Conservation (phyloP, 2,113 vertebrate species). For the Charadrius vociferus region DNA sequence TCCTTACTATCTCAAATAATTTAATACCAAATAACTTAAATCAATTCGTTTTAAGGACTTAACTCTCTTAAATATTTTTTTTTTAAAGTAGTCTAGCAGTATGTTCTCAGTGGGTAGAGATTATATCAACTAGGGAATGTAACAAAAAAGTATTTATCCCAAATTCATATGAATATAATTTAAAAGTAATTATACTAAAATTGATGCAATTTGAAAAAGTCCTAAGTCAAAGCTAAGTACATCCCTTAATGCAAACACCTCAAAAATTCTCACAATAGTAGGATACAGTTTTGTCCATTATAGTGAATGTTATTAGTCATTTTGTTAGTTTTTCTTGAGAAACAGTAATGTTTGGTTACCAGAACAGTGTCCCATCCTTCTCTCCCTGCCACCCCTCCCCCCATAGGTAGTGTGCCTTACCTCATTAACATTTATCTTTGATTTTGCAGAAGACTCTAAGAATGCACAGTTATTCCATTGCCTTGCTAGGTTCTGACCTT, state of each 20-base stretch:
- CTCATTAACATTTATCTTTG: slow-evolving; percentile 99
- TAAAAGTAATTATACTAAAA: background rate
- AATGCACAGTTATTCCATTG: slow-evolving; percentile 98
- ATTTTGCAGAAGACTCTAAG: slow-evolving; percentile 97
- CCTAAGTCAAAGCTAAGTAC: background rate
- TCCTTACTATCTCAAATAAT: background rate
- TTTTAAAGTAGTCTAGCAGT: background rate
- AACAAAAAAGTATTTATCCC: background rate
- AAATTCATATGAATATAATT: background rate
- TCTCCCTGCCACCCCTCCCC: background rate
- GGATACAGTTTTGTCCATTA: background rate
- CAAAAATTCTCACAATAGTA: background rate
- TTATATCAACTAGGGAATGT: background rate
- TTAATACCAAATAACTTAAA: background rate
- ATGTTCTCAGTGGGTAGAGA: background rate
- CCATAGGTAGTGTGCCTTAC: slow-evolving; percentile 61
- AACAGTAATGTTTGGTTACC: background rate
- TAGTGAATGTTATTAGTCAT: background rate
- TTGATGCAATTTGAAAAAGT: background rate
- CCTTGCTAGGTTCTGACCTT: slow-evolving; percentile 93
- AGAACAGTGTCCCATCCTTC: background rate
- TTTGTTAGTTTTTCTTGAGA: background rate
- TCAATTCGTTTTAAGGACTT: background rate
- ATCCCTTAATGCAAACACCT: background rate
- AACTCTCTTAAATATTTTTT: background rate